Base-by-base conservation (phyloP, 2,888 invertebrate genomes). In the Napeogenes sylphis region DNA sequence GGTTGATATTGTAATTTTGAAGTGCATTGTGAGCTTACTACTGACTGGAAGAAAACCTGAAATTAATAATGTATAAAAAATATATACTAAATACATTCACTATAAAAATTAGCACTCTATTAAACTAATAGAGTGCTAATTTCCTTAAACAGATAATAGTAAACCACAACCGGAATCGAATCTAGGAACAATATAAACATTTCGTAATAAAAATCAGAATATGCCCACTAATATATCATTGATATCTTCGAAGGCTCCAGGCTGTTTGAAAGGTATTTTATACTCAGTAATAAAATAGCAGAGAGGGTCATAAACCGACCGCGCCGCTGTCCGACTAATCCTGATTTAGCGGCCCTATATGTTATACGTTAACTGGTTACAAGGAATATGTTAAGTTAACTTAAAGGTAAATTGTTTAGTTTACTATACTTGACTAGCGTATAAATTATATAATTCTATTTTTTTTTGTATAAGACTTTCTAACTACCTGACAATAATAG, bases 301-400 rank as follows among this genome's bases (percentile, higher is more conserved):
- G 33, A 51, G 69, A 70, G 75, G 73, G 73, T 84, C 79, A 82
- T 89, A 88, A 89, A 88, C 79, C 84, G 79, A 73, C 73, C 76
- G 80, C 78, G 77, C 78, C 72, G 72, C 51, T 81, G 85, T 86
- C 83, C 70, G 68, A 74, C 84, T 90, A 90, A 90, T 87, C 88
- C 89, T 90, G 90, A 90, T 90, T 88, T 90, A 90, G 84, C 84
- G 42, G 80, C 72, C 75, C 77, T 78, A 74, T 87, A 85, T 76
- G 82, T 86, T 85, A 84, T 77, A 73, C 81, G 78, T 77, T 80
- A 83, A 81, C 78, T 30, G 51, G 51, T 30, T 51, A 51, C 14
- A 21, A 30, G 51, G 10, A 21, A 30, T 51, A 30, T 51, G 51
- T 30, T 30, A 51, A 30, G 30, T 51, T 51, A 30, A 51, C 21